Evolutionary conservation across 2,113 vertebrate species (phyloP), one percentile per base, ranked within the genome.

Genomic region (Taxidea taxus): DNA sequence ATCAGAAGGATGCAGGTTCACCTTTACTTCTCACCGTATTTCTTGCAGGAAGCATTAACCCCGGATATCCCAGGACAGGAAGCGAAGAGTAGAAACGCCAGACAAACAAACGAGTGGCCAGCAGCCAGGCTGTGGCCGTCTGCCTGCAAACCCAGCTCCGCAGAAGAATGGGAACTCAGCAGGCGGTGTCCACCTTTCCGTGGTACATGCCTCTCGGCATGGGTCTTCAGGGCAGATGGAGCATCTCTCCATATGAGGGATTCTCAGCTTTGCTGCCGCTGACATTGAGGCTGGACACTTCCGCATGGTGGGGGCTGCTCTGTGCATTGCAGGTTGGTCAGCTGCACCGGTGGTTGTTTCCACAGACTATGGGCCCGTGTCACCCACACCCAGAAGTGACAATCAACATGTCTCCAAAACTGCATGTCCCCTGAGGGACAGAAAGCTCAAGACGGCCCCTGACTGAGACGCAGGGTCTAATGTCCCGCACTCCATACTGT

Each of bases 161-260:
- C 7, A 7, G 21, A 2, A 37, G 21, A 23, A 21, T 7, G 37
- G 6, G 23, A 6, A 15, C 31, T 58, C 18, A 13, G 15, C 21
- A 4, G 15, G 14, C 44, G 8, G 8, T 34, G 21, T 62, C 7
- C 44, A 34, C 27, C 8, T 34, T 23, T n/a, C 27, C 34, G 7
- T 3, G 6, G 12, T 16, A 1, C 7, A 3, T 54, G 27, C 12
- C 12, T 8, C 20, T 23, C 9, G 16, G 12, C 3, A 16, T 6
- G n/a, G 29, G 13, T n/a, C 42, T 37, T 16, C 13, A n/a, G 56
- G 13, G 20, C 14, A n/a, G 15, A 23, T 13, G 56, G 29, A 68
- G 27, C 44, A 0, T 51, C 10, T 7, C 0, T n/a, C 34, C 3
- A 4, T 15, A 0, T 2, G 3, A 42, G 3, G 3, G 25, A 21